Base-by-base conservation (phyloP, 2,888 invertebrate species). In the Lapara coniferarum region DNA sequence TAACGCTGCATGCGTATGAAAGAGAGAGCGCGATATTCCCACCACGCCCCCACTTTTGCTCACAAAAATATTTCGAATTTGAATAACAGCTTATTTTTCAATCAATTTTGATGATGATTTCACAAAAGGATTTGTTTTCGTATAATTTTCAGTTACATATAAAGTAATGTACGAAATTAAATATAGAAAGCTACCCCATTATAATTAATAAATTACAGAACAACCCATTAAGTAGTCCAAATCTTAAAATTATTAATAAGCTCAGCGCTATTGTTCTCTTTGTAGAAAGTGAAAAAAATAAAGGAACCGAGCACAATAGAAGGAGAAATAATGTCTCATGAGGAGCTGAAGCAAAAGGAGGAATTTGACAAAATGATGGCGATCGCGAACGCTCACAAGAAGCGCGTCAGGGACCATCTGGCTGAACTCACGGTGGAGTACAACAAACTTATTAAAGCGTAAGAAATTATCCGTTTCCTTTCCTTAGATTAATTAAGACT, bases 301-400 rank as follows among this genome's bases (percentile, higher is more conserved):
- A 83, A 76, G 66, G 93, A 93, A 63, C 88, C 84, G 0, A 92
- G 91, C 69, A 91, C 90, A 1, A 12, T 90, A 3, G 92, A 93
- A 68, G 91, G 89, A 0, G 90, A 90, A 67, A 46, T 94, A 49
- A 90, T 93, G 89, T 93, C 93, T 0, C 94, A 94, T 67, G 97
- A 97, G 82, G 95, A 97, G 82, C 93, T 95, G 8, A 96, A 96
- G 79, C 95, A 95, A 59, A 95, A 95, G 80, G 95, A 95, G 12
- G 96, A 97, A 82, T 89, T 94, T 66, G 95, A 96, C 74, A 93
- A 95, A 78, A 94, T 95, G 83, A 91, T 94, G 85, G 88, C 94
- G n/a, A 89, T 95, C 12, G 95, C 96, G 0, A 95, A 95, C 73
- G 94, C 95, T 0, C 95, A 95, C 75, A 96, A 96, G 79, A 93